phyloP scores from a whole-genome alignment of 2,113 vertebrate genomes.

The Microcebus murinus region DNA sequence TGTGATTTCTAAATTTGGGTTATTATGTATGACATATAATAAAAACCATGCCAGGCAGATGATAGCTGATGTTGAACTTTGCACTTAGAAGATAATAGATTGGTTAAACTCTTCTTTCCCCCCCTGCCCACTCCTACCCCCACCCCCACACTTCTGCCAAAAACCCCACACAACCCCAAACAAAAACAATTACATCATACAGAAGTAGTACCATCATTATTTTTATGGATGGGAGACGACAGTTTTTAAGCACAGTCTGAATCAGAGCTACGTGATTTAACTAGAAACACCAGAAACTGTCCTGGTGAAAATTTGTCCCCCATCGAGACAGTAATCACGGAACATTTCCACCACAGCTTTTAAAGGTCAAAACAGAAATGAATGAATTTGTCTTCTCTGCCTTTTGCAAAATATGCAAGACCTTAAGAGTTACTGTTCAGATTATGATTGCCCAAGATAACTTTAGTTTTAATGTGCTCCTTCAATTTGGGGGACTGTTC shows the following conservation, averaged over 20 bases:
- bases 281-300: not conserved
- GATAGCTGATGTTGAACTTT: not conserved
- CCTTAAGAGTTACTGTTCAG: not conserved
- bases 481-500: not conserved
- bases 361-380: constrained; percentile 43
- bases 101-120: not conserved
- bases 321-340: not conserved
- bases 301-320: not conserved
- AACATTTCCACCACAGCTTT: constrained; percentile 3
- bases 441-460: not conserved
- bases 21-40: not conserved
- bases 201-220: not conserved
- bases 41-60: not conserved
- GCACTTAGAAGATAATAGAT: not conserved
- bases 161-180: not conserved
- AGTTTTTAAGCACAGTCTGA: not conserved
- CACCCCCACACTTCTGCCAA: not conserved
- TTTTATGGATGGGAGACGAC: not conserved
- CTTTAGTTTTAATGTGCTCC: not conserved
- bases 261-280: not conserved
- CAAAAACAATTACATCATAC: not conserved
- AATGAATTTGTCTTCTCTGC: constrained; percentile 29
- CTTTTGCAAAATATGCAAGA: constrained; percentile 10
- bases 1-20: constrained; percentile 12
- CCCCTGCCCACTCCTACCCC: not conserved